Base-by-base conservation (phyloP, 2,888 invertebrate genomes). In the Drosophila macrospina region DNA sequence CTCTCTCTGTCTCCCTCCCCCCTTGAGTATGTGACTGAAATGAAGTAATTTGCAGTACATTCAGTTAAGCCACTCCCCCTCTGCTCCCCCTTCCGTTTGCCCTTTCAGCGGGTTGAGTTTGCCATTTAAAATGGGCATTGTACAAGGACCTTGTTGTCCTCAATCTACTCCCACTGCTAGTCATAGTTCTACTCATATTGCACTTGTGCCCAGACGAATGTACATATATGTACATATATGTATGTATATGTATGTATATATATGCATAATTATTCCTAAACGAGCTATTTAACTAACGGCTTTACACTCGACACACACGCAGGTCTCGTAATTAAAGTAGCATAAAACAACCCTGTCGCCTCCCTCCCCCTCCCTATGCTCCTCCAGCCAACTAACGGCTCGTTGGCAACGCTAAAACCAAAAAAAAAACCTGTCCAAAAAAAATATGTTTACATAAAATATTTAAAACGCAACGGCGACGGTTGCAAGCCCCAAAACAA, bases 261-360 rank as follows among this genome's bases (percentile, higher is more conserved):
- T 57, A 45, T 28, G 28, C 44, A 73, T 87, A 81, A 85, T 82
- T 82, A 85, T 82, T 81, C 69, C 85, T 85, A 85, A 82, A 87
- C 85, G 81, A 82, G 82, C 79, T 85, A 85, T 85, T 87, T 81
- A 84, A 84, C 68, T 72, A 80, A 86, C 78, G 78, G 66, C 72
- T 56, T 50, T 65, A 42, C 65, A 73, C 80, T 75, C 76, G 67
- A 42, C 54, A 57, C 48, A 57, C 64, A 51, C 69, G 57, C 50
- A 65, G 60, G 51, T 39, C 6, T 15, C 57, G 73, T 74, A 76
- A 74, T 74, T 74, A 77, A 68, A 74, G 68, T 73, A 62, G 57
- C 61, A 61, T 51, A 76, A 51, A 39, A 13, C 51, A 32, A 44
- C 44, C 55, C 39, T n/a, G 34, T 37, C 42, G 8, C 0, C 5